Evolutionary conservation across 2,797 vertebrate genomes (phyloP).

Genomic region (Alfaro cultratus): DNA sequence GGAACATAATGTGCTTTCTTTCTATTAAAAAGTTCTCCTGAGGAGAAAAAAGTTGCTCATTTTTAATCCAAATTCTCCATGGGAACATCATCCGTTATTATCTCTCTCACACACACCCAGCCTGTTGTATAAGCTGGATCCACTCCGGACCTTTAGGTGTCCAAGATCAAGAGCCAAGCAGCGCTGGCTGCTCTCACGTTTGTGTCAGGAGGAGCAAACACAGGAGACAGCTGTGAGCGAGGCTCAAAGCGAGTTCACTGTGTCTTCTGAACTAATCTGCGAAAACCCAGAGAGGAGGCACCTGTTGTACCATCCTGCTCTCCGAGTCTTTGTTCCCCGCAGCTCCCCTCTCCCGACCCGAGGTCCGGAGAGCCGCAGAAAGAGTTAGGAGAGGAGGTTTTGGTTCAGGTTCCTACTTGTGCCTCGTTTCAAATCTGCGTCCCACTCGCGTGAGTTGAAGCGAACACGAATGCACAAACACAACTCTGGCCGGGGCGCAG

Average conservation of each 20-base stretch:
- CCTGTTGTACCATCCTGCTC: slow-evolving; percentile 77
- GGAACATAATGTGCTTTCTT: not conserved
- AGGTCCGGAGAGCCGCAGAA: not conserved
- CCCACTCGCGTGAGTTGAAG: slow-evolving; percentile 22
- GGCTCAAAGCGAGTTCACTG: slow-evolving; percentile 21
- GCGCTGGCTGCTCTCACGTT: slow-evolving; percentile 22
- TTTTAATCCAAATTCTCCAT: slow-evolving; percentile 1
- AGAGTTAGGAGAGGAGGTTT: slow-evolving; percentile 1
- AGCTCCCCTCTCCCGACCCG: slow-evolving; percentile 7
- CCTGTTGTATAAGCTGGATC: not conserved
- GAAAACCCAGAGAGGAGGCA: slow-evolving; percentile 56
- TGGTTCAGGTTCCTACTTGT: slow-evolving; percentile 30
- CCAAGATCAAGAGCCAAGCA: slow-evolving; percentile 31
- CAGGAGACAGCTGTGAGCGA: slow-evolving; percentile 32
- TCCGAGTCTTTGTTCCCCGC: slow-evolving; percentile 21
- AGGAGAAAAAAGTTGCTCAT: not conserved
- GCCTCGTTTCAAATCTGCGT: slow-evolving; percentile 44
- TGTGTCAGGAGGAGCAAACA: slow-evolving; percentile 32
- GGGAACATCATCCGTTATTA: not conserved
- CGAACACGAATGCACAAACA: slow-evolving; percentile 4
- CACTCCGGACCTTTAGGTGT: slow-evolving; percentile 13
- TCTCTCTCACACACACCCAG: not conserved
- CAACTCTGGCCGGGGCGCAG: slow-evolving; percentile 26
- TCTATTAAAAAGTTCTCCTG: not conserved
- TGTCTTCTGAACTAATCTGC: slow-evolving; percentile 21